A percentile compares a stretch with the other conserved stretches of the same genome.
Evolutionary conservation across 2,888 invertebrate genomes (phyloP).

Genomic region (Isoperla grammatica): DNA sequence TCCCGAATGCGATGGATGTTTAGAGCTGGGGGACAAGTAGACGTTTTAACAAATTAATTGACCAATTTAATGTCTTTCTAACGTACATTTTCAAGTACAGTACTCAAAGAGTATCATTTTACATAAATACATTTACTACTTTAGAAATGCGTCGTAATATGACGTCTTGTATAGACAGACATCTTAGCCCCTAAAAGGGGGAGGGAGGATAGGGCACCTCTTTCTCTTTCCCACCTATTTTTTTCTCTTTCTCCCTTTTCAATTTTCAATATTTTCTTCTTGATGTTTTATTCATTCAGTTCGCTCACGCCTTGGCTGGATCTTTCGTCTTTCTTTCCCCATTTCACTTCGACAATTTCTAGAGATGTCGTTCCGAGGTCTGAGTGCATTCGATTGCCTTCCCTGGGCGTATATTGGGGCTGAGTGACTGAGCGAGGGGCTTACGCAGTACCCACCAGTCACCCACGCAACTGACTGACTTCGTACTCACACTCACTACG

Average conservation of each 20-base stretch:
- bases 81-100: no score
- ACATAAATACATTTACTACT: no score
- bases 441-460: no score
- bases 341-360: slow-evolving; percentile 23
- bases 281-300: slow-evolving; percentile 47
- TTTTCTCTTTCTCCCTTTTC: slow-evolving; percentile 22
- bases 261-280: slow-evolving; percentile 34
- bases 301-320: slow-evolving; percentile 24
- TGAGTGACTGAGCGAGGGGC: background rate
- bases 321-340: slow-evolving; percentile 6
- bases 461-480: background rate
- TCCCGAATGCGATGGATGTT: no score
- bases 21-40: no score
- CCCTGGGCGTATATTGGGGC: background rate
- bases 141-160: no score
- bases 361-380: slow-evolving; percentile 6
- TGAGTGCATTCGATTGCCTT: slow-evolving; percentile 12
- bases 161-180: no score
- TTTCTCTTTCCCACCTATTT: slow-evolving; percentile 18
- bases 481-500: slow-evolving; percentile 7
- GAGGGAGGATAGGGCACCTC: background rate
- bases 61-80: no score
- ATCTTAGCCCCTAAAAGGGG: no score
- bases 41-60: no score
- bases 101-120: no score